These are phyloP conservation scores for Agonopterix subpropinquella DNA, from an alignment of 2,888 invertebrate genomes.

Conservation along the genomic window DNA sequence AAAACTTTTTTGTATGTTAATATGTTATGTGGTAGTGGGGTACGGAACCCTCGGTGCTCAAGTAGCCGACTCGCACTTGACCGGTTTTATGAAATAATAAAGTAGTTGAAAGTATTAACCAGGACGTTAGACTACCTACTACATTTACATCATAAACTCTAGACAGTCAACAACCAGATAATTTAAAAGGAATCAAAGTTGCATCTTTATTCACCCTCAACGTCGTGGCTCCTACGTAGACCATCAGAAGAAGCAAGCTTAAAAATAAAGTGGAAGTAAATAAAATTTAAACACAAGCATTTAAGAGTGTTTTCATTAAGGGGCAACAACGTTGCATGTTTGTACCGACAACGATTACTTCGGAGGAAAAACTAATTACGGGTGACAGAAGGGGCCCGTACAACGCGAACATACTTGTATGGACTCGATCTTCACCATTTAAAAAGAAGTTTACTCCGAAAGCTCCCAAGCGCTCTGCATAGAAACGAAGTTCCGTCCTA, in stretches of 20 bases:
- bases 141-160: neutral
- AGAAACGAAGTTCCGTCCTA: no score
- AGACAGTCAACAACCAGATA: conserved; percentile 24
- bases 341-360: conserved; percentile 55
- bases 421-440: conserved; percentile 13
- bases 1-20: no score
- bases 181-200: conserved; percentile 41
- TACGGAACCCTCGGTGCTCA: no score
- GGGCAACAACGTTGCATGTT: conserved; percentile 64
- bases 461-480: neutral
- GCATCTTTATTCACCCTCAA: conserved; percentile 30
- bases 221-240: conserved; percentile 34
- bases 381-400: conserved; percentile 43
- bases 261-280: conserved; percentile 64
- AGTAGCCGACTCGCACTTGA: no score
- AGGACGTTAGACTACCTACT: no score
- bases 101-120: no score
- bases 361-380: conserved; percentile 64
- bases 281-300: conserved; percentile 65
- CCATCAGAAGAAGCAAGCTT: conserved; percentile 39
- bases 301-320: conserved; percentile 68
- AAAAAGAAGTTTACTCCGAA: neutral
- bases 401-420: conserved; percentile 24
- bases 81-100: no score
- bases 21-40: no score